Percentiles rank a stretch among this genome's conserved stretches.
phyloP scores from a whole-genome alignment of 92 coral and sea anemone genomes.

The Scolanthus callimorphus region DNA sequence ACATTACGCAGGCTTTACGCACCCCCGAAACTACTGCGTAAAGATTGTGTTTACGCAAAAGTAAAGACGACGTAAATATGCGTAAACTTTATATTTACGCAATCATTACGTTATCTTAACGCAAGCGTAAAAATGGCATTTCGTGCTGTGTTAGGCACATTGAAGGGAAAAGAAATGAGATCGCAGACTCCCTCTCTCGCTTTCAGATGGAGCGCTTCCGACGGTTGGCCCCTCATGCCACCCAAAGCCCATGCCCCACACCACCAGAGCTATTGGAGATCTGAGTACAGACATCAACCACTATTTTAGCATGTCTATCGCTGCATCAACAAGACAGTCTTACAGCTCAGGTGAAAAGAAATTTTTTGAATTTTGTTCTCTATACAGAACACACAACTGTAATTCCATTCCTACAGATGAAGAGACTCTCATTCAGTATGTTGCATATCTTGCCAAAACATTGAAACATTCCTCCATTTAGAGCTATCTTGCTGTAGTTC shows the following conservation, averaged over 20 bases:
- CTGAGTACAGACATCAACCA: slow-evolving; percentile 16
- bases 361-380: slow-evolving; percentile 11
- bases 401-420: slow-evolving; percentile 26
- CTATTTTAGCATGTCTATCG: slow-evolving; percentile 25
- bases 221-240: slow-evolving; percentile 29
- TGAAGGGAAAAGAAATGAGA: too few relatives aligned
- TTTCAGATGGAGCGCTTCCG: too few relatives aligned
- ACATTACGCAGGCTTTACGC: too few relatives aligned
- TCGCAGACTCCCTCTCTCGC: slow-evolving; percentile 50
- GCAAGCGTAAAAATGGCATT: too few relatives aligned
- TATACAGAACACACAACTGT: not conserved
- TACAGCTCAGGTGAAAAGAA: slow-evolving; percentile 26
- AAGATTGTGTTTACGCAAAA: too few relatives aligned
- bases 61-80: too few relatives aligned
- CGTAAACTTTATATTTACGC: too few relatives aligned
- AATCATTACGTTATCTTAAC: too few relatives aligned
- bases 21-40: too few relatives aligned
- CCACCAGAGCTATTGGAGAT: slow-evolving; percentile 23
- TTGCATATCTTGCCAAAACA: slow-evolving; percentile 23
- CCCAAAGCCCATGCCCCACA: not conserved
- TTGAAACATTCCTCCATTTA: slow-evolving; percentile 30
- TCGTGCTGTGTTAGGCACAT: too few relatives aligned
- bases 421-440: slow-evolving; percentile 13
- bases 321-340: slow-evolving; percentile 23
- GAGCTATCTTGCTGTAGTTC: slow-evolving; percentile 33